These are phyloP conservation scores for Eumeta japonica DNA, from an alignment of 1,140 invertebrate species.

Conservation along the genomic window DNA sequence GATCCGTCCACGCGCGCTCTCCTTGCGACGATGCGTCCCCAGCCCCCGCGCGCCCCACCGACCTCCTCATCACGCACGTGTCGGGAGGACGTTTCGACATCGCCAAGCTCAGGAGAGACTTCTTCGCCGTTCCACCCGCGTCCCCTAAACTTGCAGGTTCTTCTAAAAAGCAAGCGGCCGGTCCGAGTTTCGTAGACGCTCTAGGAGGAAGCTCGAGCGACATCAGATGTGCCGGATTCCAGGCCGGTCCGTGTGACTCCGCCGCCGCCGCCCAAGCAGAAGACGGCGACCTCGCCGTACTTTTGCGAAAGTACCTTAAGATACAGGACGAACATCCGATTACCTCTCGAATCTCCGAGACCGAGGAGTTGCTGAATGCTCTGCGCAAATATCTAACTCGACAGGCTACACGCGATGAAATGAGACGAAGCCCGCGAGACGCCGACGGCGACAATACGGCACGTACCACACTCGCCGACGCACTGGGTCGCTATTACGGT, in stretches of 20 bases:
- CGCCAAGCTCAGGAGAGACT: conserved; percentile 66
- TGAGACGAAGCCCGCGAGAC: conserved; percentile 14
- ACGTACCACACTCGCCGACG: conserved; percentile 64
- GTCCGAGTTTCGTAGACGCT: too few relatives aligned
- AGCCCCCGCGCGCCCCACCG: conserved; percentile 40
- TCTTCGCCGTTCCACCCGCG: conserved; percentile 49
- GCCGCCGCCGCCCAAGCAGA: conserved; percentile 21
- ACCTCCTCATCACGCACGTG: conserved; percentile 54
- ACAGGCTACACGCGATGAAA: conserved; percentile 22
- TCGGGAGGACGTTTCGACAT: conserved; percentile 65
- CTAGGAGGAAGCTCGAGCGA: conserved; percentile 12
- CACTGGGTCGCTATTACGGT: conserved; percentile 65
- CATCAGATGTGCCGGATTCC: conserved; percentile 20
- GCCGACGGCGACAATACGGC: conserved; percentile 57
- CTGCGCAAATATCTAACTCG: conserved; percentile 62
- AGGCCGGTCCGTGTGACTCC: conserved; percentile 16
- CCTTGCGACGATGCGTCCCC: conserved; percentile 62
- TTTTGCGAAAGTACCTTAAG: conserved; percentile 68
- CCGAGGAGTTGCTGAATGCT: conserved; percentile 65
- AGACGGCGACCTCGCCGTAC: conserved; percentile 61
- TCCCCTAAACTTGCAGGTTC: too few relatives aligned
- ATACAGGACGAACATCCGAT: conserved; percentile 43
- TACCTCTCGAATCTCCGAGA: conserved; percentile 52
- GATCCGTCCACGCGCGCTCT: conserved; percentile 63
- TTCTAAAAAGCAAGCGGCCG: too few relatives aligned